Evolutionary conservation across 2,888 invertebrate species (phyloP).

Genomic region (Argyresthia goedartella): DNA sequence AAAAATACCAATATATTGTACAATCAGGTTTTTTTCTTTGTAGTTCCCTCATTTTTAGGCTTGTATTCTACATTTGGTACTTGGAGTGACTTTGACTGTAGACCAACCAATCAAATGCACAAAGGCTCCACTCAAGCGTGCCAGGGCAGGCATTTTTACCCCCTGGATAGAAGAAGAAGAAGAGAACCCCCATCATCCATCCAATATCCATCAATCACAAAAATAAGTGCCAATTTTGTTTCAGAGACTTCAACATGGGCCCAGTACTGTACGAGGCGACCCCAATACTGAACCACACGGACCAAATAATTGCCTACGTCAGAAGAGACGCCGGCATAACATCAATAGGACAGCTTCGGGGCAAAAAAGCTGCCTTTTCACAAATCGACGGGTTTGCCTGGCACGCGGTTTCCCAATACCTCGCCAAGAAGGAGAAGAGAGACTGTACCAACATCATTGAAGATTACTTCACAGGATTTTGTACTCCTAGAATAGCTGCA

Average conservation of each 20-base stretch:
- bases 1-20: no score
- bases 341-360: constrained; percentile 74
- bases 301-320: constrained; percentile 78
- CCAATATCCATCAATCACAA: no score
- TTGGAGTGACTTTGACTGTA: no score
- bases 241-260: constrained; percentile 65
- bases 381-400: constrained; percentile 81
- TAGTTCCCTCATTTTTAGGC: no score
- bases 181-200: no score
- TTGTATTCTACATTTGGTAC: no score
- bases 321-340: constrained; percentile 67
- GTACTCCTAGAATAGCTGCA: constrained; percentile 61
- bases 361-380: constrained; percentile 84
- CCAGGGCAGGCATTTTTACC: no score
- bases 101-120: no score
- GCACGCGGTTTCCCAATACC: constrained; percentile 67
- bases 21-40: no score
- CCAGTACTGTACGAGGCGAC: constrained; percentile 75
- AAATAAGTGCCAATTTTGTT: constrained; percentile 17
- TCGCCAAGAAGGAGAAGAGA: constrained; percentile 41
- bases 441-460: constrained; percentile 45
- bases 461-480: constrained; percentile 78
- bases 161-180: no score
- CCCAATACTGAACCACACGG: constrained; percentile 67
- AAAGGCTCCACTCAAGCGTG: no score